These are phyloP conservation scores for Ostrea denselamellosa DNA, from an alignment of 1,140 invertebrate genomes.

Conservation along the genomic window DNA sequence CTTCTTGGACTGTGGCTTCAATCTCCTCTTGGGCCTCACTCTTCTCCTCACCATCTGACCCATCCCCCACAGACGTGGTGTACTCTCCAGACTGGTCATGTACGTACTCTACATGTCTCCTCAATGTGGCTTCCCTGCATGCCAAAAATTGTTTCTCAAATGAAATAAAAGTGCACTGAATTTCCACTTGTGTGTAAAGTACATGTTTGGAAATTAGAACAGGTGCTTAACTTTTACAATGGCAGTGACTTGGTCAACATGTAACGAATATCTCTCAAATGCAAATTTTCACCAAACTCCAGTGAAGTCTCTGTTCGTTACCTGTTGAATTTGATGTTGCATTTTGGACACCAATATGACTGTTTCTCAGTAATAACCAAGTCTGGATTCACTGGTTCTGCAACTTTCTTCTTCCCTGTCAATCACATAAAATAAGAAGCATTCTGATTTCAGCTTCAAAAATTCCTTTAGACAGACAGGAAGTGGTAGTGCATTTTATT, in stretches of 20 bases:
- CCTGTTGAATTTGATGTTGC: constrained; percentile 72
- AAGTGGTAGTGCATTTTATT: no score
- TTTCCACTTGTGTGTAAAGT: no score
- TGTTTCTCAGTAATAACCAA: constrained; percentile 63
- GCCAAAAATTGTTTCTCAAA: not conserved
- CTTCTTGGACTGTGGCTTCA: constrained; percentile 26
- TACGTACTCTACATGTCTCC: constrained; percentile 71
- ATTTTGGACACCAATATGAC: constrained; percentile 69
- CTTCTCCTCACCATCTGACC: constrained; percentile 56
- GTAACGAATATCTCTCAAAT: not conserved
- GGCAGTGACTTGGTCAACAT: no score
- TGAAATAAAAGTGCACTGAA: no score
- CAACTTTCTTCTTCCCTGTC: constrained; percentile 50
- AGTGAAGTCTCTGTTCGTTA: constrained; percentile 32
- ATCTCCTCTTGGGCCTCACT: constrained; percentile 51
- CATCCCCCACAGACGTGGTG: constrained; percentile 49
- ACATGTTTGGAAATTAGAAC: no score
- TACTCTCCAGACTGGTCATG: constrained; percentile 65
- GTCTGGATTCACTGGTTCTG: constrained; percentile 56
- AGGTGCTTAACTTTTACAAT: no score
- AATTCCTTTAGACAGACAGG: no score
- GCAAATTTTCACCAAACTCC: no score
- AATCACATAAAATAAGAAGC: not conserved
- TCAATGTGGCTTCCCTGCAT: constrained; percentile 67
- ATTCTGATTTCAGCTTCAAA: no score